Base-by-base conservation (phyloP, 1,140 invertebrate genomes). In the Drosophila mojavensis region DNA sequence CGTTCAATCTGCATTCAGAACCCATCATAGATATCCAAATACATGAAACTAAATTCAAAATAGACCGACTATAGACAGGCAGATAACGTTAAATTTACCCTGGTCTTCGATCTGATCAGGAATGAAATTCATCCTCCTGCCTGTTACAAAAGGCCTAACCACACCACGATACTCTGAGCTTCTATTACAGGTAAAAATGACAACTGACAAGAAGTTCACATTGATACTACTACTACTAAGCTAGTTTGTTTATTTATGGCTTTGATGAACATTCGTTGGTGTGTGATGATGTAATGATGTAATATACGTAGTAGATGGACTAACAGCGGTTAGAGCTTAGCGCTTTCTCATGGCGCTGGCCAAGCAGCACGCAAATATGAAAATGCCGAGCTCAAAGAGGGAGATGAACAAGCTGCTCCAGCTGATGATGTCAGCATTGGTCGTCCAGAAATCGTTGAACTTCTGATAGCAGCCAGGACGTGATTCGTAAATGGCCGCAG, bases 381-480 rank as follows among this genome's bases (percentile, higher is more conserved):
- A 81, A 26, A 86, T 80, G 43, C 53, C 66, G 50, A 92, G 64
- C 70, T 92, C 88, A 28, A 91, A 86, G 73, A 93, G 94, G 43
- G 95, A 95, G 41, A 96, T 93, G 59, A 94, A 95, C 63, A 96
- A 93, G 43, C 94, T 94, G 56, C 96, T 91, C 45, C 94, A 94
- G 73, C 94, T 95, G 30, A 96, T 93, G 28, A 94, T 79, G 60
- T 94, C 93, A 58, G 93, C 94, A 79, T 93, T 91, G 91, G 33
- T 81, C 84, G 54, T 92, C 90, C 74, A 95, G 91, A 26, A 94
- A 0, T 93, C 79, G 9, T 77, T 75, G 3, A 95, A 63, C n/a
- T 64, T 70, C 0, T 2, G 0, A 0, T 50, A 62, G 79, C 94
- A 95, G 39, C 94, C 94, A 0, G 28, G 59, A 1, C 56, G 20